Base-by-base conservation (phyloP, 2,113 vertebrate species). In the Poecilia latipinna region DNA sequence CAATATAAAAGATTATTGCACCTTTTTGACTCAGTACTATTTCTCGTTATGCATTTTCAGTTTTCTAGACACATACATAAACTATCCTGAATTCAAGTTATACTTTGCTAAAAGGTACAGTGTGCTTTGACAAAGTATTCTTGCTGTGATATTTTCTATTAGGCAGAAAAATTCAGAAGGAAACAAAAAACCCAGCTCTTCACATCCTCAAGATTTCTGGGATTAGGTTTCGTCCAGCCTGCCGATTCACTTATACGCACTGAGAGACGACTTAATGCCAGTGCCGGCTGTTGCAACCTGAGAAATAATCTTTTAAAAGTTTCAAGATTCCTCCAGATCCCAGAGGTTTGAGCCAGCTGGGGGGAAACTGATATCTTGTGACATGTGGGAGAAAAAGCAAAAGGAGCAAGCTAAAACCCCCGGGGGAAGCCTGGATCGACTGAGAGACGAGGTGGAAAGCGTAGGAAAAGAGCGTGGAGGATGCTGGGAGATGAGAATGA, bases 251-350 rank as follows among this genome's bases (percentile, higher is more conserved):
- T 71, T 51, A 70, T 32, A 35, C 26, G 24, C 65, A 4, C 12
- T 22, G 51, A 12, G 32, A 8, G 12, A 57, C 12, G 22, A 12
- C 26, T 10, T 54, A 31, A 57, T 61, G 26, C 17, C 63, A 60
- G 61, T 60, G 61, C 60, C 83, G 54, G 72, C 75, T 81, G 74
- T 31, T 70, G n/a, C 42, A 29, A 48, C 28, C 33, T 28, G 70
- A 69, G 35, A 62, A 31, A 51, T 2, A 5, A 39, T 29, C 68
- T 57, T 35, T 61, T 29, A 61, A 29, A 26, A 26, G 48, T 61
- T 29, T 68, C n/a, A 0, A 48, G 17, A 35, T 39, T 39, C 35
- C 8, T 70, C 7, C 54, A 26, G 61, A 68, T 24, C 42, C 33
- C 39, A 65, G 37, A 26, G n/a, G 39, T 72, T 28, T 31, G 65